These are phyloP conservation scores for Acanthococcus lagerstroemiae DNA, from an alignment of 2,888 invertebrate genomes.

Conservation along the genomic window DNA sequence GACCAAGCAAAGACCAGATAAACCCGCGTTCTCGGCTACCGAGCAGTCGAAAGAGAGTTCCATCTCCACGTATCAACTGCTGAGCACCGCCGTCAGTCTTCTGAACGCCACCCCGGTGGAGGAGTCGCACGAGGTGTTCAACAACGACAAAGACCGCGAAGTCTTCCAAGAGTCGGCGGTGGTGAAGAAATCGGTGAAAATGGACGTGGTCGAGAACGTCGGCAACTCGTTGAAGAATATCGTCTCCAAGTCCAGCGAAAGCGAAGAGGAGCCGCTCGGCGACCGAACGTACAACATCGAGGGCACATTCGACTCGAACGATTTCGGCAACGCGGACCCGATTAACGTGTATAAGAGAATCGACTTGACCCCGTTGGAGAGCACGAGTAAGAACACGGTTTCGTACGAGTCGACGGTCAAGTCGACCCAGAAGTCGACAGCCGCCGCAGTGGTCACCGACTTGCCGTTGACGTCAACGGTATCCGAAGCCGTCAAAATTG, in stretches of 20 bases:
- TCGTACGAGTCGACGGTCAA: background rate
- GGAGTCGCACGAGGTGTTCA: constrained; percentile 35
- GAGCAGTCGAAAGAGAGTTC: background rate
- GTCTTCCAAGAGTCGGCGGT: constrained; percentile 31
- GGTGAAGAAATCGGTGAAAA: background rate
- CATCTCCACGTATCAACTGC: background rate
- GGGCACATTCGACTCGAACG: constrained; percentile 16
- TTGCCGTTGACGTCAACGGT: background rate
- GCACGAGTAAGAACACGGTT: background rate
- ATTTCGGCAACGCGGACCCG: background rate
- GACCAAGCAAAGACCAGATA: background rate
- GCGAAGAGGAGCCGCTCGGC: background rate
- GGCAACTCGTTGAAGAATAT: constrained; percentile 13
- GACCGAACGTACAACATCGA: constrained; percentile 18
- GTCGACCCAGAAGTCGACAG: background rate
- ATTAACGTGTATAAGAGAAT: constrained; percentile 32
- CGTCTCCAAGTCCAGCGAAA: constrained; percentile 17
- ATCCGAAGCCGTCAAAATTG: background rate
- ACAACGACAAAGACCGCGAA: constrained; percentile 33
- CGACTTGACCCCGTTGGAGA: constrained; percentile 13
- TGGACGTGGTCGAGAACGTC: background rate
- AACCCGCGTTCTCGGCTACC: background rate
- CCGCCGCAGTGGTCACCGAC: background rate
- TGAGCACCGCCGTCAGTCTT: background rate
- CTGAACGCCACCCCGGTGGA: constrained; percentile 21